Base-by-base conservation (phyloP, 2,113 vertebrate genomes). In the Melanotaenia duboulayi region DNA sequence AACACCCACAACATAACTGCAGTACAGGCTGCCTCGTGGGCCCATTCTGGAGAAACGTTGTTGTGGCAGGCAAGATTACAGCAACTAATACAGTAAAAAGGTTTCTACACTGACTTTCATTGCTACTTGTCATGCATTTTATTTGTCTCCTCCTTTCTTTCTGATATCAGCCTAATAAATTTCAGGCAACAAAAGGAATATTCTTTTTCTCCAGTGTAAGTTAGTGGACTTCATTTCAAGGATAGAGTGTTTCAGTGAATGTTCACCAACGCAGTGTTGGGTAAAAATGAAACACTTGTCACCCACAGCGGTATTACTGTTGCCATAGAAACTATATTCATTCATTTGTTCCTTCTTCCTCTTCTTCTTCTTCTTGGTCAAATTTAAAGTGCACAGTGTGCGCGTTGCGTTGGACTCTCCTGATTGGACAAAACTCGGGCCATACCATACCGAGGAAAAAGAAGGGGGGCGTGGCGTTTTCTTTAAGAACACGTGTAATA, bases 401-500 rank as follows among this genome's bases (percentile, higher is more conserved):
- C 76, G 63, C 80, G 87, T 87, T 93, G 92, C 80, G 92, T 84
- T 94, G 93, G 91, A 89, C 77, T 82, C 58, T 80, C 28, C 48
- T 91, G 88, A 93, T 94, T 94, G 93, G 92, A 65, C 69, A 55
- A 65, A 2, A 51, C 20, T 55, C 14, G 23, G 76, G 77, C 73
- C 57, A 37, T 79, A 84, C 87, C 80, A 88, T 37, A 65, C 57
- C 39, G 35, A 56, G 76, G 59, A 12, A 2, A 60, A n/a, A 51
- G 54, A 66, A 57, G 54, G 70, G 70, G 76, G 70, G 72, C 24
- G 63, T 28, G 24, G 13, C 11, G 7, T 3, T 28, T 60, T 9
- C 65, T 71, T 81, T 74, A 81, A 74, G 76, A 46, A 37, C 59
- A 48, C 64, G 60, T 58, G 44, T 62, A 55, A 49, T 55, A 63